phyloP scores from a whole-genome alignment of 2,888 invertebrate genomes.

The Portevinia maculata region DNA sequence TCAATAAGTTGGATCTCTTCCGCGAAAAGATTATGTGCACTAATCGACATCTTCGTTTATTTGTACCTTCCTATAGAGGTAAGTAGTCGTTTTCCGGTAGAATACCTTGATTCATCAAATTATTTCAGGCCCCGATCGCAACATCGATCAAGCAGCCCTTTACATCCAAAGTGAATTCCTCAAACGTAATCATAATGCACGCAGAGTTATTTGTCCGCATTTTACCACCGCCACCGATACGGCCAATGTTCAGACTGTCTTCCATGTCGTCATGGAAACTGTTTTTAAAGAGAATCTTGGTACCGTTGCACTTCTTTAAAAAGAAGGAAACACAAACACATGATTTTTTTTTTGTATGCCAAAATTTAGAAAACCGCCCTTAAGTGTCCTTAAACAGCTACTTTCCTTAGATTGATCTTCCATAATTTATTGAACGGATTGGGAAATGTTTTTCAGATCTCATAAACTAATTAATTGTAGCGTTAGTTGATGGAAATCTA shows the following conservation, averaged over 20 bases:
- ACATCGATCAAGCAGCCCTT: slow-evolving; percentile 86
- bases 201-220: slow-evolving; percentile 86
- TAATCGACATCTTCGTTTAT: slow-evolving; percentile 85
- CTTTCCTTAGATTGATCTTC: slow-evolving; percentile 65
- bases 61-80: slow-evolving; percentile 86
- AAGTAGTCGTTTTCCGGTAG: slow-evolving; percentile 40
- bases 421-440: slow-evolving; percentile 49
- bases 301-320: slow-evolving; percentile 84
- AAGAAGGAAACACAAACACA: background rate
- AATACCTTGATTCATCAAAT: background rate
- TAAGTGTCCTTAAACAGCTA: slow-evolving; percentile 58
- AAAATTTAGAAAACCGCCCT: slow-evolving; percentile 60
- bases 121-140: slow-evolving; percentile 84
- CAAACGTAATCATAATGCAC: slow-evolving; percentile 84
- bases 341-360: slow-evolving; percentile 46
- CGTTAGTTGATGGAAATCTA: slow-evolving; percentile 52
- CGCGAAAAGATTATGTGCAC: slow-evolving; percentile 86
- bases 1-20: slow-evolving; percentile 87
- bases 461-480: slow-evolving; percentile 67
- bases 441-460: slow-evolving; percentile 68
- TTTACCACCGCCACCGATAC: slow-evolving; percentile 88
- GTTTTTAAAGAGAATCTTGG: slow-evolving; percentile 86
- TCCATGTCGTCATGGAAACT: slow-evolving; percentile 87
- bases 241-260: slow-evolving; percentile 86
- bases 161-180: slow-evolving; percentile 86